Evolutionary conservation across 2,888 invertebrate species (phyloP).

Genomic region (Corbicula japonica): DNA sequence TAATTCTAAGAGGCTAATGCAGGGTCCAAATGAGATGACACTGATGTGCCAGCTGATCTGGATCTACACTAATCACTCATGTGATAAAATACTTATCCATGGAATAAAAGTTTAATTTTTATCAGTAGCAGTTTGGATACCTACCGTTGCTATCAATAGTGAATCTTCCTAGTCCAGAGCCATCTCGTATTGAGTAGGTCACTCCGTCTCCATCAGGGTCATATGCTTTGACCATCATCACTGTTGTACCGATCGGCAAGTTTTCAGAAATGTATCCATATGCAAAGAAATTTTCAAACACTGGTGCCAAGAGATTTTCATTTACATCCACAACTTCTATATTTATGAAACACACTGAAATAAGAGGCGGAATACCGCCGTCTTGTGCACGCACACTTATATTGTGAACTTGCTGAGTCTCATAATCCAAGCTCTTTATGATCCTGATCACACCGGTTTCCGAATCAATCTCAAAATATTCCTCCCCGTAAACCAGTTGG

Average conservation of each 20-base stretch:
- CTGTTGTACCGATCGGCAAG: slow-evolving; percentile 91
- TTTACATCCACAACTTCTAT: slow-evolving; percentile 96
- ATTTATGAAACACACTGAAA: slow-evolving; percentile 92
- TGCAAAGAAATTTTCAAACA: slow-evolving; percentile 93
- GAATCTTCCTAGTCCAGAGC: slow-evolving; percentile 96
- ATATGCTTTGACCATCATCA: slow-evolving; percentile 92
- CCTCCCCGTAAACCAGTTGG: slow-evolving; percentile 87
- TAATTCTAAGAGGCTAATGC: no score
- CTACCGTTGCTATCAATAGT: slow-evolving; percentile 95
- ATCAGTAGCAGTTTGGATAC: slow-evolving; percentile 69
- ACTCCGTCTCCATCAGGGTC: slow-evolving; percentile 93
- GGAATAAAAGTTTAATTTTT: no score
- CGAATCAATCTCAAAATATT: slow-evolving; percentile 93
- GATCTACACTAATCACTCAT: no score
- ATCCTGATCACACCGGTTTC: slow-evolving; percentile 95
- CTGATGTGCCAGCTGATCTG: no score
- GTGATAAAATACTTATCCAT: no score
- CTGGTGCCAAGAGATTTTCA: slow-evolving; percentile 95
- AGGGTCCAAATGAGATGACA: no score
- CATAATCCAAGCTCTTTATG: slow-evolving; percentile 93
- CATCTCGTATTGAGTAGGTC: slow-evolving; percentile 94
- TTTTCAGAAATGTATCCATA: slow-evolving; percentile 93
- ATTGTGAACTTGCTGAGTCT: slow-evolving; percentile 95
- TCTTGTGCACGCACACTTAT: slow-evolving; percentile 95
- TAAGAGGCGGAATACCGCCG: slow-evolving; percentile 91